Percentiles rank a stretch among this genome's conserved stretches.
These are phyloP conservation scores for Leucophenga varia DNA, from an alignment of 1,140 invertebrate genomes.

Conservation along the genomic window DNA sequence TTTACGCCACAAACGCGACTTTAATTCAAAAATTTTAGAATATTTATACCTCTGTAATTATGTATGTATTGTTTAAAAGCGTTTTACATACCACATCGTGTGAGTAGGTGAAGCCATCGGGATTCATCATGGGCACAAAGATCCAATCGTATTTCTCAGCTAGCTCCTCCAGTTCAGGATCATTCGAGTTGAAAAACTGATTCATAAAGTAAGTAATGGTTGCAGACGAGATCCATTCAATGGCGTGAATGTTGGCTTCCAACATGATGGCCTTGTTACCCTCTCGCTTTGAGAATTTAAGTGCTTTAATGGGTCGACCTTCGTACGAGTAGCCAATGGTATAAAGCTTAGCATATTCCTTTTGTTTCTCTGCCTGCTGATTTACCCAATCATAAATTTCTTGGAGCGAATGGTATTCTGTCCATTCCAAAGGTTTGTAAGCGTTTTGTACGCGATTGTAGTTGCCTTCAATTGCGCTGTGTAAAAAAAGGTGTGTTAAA, in stretches of 20 bases:
- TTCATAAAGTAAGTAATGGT: slow-evolving; percentile 60
- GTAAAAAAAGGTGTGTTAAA: background rate
- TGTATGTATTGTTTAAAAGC: too few relatives aligned
- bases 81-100: slow-evolving; percentile 45
- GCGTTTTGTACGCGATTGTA: slow-evolving; percentile 21
- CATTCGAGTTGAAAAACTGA: slow-evolving; percentile 52
- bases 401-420: slow-evolving; percentile 56
- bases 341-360: slow-evolving; percentile 31
- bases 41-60: too few relatives aligned
- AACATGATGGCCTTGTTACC: slow-evolving; percentile 60
- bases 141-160: slow-evolving; percentile 63
- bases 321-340: slow-evolving; percentile 60
- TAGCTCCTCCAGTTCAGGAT: slow-evolving; percentile 44
- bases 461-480: slow-evolving; percentile 28
- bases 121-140: slow-evolving; percentile 69
- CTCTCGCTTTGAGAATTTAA: slow-evolving; percentile 62
- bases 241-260: slow-evolving; percentile 60
- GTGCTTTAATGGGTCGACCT: slow-evolving; percentile 61
- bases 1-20: slow-evolving; percentile 60
- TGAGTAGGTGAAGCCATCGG: slow-evolving; percentile 71
- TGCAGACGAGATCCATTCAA: slow-evolving; percentile 64
- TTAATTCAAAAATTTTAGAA: too few relatives aligned
- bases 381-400: slow-evolving; percentile 54
- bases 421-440: slow-evolving; percentile 45
- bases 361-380: slow-evolving; percentile 31